Percentiles rank a stretch among this genome's conserved stretches.
These are phyloP conservation scores for Corydoras maculifer DNA, from an alignment of 2,113 vertebrate genomes.

Conservation along the genomic window DNA sequence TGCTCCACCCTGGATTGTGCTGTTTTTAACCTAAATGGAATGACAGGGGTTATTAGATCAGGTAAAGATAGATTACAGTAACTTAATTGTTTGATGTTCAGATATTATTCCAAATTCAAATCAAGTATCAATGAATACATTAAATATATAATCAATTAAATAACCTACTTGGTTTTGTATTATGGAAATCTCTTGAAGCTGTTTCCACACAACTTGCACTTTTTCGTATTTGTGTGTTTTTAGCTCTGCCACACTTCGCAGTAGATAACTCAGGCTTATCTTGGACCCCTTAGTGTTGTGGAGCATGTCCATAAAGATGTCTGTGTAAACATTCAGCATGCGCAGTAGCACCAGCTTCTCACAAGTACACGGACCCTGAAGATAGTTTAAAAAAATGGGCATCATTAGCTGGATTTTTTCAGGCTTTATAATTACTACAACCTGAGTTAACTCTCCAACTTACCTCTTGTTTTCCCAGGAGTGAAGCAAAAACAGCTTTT, in stretches of 20 bases:
- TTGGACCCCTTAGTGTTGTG: conserved; percentile 5
- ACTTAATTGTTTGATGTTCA: too few species aligned
- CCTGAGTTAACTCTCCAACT: neutral
- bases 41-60: too few species aligned
- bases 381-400: neutral
- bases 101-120: too few species aligned
- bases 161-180: conserved; percentile 14
- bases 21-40: conserved; percentile 22
- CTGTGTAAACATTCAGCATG: conserved; percentile 33
- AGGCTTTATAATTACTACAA: too few species aligned
- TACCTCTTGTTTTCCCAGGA: conserved; percentile 27
- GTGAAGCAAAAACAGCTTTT: conserved; percentile 19
- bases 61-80: too few species aligned
- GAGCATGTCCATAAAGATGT: conserved; percentile 35
- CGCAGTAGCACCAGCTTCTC: conserved; percentile 25
- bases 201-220: conserved; percentile 14
- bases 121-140: too few species aligned
- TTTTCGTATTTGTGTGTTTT: neutral
- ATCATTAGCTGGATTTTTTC: neutral
- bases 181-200: conserved; percentile 17
- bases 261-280: neutral
- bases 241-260: neutral
- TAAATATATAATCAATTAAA: neutral
- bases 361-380: conserved; percentile 32
- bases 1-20: conserved; percentile 15